phyloP scores from a whole-genome alignment of 2,888 invertebrate species.

The Pyrrhia umbra region DNA sequence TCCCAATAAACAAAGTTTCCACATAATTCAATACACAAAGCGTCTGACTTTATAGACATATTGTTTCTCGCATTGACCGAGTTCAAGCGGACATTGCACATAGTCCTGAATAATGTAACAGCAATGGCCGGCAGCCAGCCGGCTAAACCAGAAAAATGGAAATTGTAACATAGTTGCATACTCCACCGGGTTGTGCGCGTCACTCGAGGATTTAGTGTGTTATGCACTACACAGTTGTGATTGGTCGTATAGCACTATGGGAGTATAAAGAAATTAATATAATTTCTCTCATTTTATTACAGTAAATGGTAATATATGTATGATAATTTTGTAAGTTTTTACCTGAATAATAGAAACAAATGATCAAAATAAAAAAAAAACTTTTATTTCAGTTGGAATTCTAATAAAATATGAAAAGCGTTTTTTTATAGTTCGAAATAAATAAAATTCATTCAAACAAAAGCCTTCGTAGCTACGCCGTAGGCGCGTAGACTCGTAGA shows the following conservation, averaged over 20 bases:
- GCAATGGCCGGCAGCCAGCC: conserved; percentile 37
- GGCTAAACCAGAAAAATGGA: conserved; percentile 62
- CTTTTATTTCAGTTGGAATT: conserved; percentile 5
- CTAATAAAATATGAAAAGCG: conserved; percentile 18
- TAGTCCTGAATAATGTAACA: conserved; percentile 63
- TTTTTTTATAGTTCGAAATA: conserved; percentile 33
- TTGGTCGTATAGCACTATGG: background rate
- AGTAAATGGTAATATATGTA: too few species aligned
- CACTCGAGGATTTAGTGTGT: conserved; percentile 11
- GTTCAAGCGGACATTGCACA: conserved; percentile 44
- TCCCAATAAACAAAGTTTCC: background rate
- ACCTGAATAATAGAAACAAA: background rate
- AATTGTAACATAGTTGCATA: conserved; percentile 46
- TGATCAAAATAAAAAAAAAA: background rate
- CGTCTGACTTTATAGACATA: conserved; percentile 28
- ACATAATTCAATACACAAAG: conserved; percentile 32
- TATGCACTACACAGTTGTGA: background rate
- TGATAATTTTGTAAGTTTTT: too few species aligned
- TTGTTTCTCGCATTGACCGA: conserved; percentile 53
- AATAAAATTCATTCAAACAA: conserved; percentile 33
- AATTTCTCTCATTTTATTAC: too few species aligned
- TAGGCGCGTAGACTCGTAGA: conserved; percentile 54
- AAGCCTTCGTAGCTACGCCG: conserved; percentile 46
- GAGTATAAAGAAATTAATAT: too few species aligned
- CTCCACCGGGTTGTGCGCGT: conserved; percentile 9